Conservation (phyloP, 2,888 invertebrate species). For the Pegoplata infirma region DNA sequence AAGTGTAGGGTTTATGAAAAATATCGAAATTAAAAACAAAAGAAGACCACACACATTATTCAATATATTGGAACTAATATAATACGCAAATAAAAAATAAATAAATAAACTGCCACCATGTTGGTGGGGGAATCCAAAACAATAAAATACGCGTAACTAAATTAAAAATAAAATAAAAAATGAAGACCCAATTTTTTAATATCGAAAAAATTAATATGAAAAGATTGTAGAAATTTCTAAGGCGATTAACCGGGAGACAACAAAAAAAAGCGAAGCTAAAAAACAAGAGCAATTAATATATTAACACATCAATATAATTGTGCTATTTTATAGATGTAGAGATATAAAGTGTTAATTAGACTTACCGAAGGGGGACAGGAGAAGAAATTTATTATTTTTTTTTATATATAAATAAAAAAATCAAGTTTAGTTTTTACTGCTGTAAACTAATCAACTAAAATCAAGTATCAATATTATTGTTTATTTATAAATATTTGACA, state of each 20-base stretch:
- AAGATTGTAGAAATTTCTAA: conserved; percentile 14
- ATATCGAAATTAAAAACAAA: conserved; percentile 4
- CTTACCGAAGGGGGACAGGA: background rate
- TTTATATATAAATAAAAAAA: too few relatives aligned
- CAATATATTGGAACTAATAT: conserved; percentile 1
- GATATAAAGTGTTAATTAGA: background rate
- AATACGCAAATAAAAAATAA: conserved; percentile 31
- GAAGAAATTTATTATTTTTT: too few relatives aligned
- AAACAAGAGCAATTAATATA: conserved; percentile 54
- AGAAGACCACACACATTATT: conserved; percentile 40
- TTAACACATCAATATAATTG: conserved; percentile 54
- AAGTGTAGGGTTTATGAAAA: too few relatives aligned
- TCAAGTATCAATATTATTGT: too few relatives aligned
- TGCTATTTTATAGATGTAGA: background rate
- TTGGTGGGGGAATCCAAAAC: conserved; percentile 36
- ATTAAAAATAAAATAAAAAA: background rate
- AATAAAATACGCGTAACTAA: background rate
- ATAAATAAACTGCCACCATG: conserved; percentile 8
- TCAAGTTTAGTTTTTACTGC: too few relatives aligned
- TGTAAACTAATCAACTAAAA: too few relatives aligned
- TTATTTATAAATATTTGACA: too few relatives aligned
- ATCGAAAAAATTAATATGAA: conserved; percentile 16
- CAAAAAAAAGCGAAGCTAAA: conserved; percentile 37
- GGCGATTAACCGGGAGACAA: conserved; percentile 19
- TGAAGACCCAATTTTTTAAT: conserved; percentile 41